Evolutionary conservation across 1,140 invertebrate genomes (phyloP).

Genomic region (Drosophila littoralis): DNA sequence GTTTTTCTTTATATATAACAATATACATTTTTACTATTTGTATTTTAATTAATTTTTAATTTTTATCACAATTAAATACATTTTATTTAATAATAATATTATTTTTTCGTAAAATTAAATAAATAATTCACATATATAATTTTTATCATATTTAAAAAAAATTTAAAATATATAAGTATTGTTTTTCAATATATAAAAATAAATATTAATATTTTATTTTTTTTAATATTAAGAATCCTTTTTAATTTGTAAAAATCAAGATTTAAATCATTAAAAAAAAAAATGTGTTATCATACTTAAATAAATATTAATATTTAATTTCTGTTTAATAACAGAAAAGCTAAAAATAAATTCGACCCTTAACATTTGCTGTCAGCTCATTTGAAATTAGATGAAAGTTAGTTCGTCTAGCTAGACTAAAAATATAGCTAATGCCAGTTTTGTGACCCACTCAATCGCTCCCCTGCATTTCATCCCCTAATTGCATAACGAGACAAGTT

Average conservation of each 20-base stretch:
- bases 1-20: not conserved
- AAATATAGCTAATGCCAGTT: not conserved
- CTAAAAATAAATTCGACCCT: not conserved
- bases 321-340: not conserved
- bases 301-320: not conserved
- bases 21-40: no score
- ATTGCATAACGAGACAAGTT: conserved; percentile 30
- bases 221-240: no score
- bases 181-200: no score
- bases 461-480: conserved; percentile 7
- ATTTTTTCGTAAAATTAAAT: no score
- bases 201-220: no score
- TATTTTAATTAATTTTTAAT: no score
- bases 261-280: not conserved
- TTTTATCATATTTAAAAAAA: not conserved
- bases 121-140: no score
- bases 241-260: no score
- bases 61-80: not conserved
- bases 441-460: not conserved
- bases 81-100: no score
- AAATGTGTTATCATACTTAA: not conserved
- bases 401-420: not conserved
- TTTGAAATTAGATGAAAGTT: no score
- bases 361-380: not conserved
- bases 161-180: not conserved